Percentiles rank a stretch among this genome's conserved stretches.
These are phyloP conservation scores for Pachyrhynchus sulphureomaculatus DNA, from an alignment of 1,140 invertebrate species.

Conservation along the genomic window DNA sequence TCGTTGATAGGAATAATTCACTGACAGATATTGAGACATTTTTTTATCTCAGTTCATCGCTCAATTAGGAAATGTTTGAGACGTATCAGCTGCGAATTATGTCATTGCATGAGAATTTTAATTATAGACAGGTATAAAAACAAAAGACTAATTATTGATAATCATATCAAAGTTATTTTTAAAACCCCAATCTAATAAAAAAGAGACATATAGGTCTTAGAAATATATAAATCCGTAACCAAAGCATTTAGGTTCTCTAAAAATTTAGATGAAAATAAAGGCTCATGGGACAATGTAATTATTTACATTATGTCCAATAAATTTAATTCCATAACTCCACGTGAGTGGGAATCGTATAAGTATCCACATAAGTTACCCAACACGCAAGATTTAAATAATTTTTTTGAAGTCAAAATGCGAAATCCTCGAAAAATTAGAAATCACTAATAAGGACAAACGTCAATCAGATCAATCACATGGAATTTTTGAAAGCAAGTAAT, in stretches of 20 bases:
- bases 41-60: background rate
- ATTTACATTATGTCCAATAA: slow-evolving; percentile 5
- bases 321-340: background rate
- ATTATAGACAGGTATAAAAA: slow-evolving; percentile 4
- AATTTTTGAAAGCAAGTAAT: slow-evolving; percentile 9
- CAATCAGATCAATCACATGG: background rate
- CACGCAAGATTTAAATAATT: background rate
- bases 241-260: background rate
- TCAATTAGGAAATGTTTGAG: background rate
- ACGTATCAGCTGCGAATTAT: slow-evolving; percentile 8
- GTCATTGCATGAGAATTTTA: background rate
- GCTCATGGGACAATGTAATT: background rate
- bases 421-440: slow-evolving; percentile 3
- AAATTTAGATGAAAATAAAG: background rate
- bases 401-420: background rate
- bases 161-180: slow-evolving; percentile 6
- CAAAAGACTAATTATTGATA: slow-evolving; percentile 4
- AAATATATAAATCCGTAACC: background rate
- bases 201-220: background rate
- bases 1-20: background rate
- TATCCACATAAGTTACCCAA: background rate
- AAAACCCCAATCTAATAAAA: background rate
- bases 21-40: slow-evolving; percentile 12
- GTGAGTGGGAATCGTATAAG: slow-evolving; percentile 7
- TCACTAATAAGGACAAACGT: background rate